Evolutionary conservation across 1,140 invertebrate genomes (phyloP).

Genomic region (Diachasmimorpha longicaudata): DNA sequence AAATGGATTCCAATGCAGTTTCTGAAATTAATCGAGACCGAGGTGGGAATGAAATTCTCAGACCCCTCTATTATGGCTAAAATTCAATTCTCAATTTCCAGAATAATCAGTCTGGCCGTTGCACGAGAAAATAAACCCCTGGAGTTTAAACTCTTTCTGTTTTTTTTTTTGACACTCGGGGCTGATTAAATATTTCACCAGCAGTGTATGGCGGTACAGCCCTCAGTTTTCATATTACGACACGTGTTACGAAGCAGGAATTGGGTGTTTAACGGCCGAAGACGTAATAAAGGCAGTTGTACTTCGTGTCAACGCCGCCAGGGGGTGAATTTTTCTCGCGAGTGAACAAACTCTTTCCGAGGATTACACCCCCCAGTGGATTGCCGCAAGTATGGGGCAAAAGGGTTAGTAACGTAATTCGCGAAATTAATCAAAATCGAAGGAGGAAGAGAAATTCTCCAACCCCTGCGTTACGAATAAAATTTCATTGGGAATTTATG

Average conservation of each 20-base stretch:
- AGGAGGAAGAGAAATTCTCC: not conserved
- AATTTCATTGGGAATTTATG: not conserved
- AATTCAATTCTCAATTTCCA: not conserved
- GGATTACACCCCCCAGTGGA: too few relatives aligned
- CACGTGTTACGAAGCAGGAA: constrained; percentile 10
- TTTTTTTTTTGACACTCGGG: not conserved
- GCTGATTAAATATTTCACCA: not conserved
- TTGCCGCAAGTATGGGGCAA: not conserved
- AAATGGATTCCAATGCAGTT: constrained; percentile 18
- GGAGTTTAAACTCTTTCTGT: too few relatives aligned
- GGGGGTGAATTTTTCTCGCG: too few relatives aligned
- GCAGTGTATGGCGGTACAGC: not conserved
- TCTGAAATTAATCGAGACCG: constrained; percentile 26
- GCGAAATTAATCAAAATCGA: constrained; percentile 26
- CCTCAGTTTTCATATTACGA: not conserved
- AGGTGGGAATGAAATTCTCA: constrained; percentile 14
- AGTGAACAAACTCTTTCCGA: too few relatives aligned
- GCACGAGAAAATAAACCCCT: not conserved
- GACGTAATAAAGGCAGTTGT: constrained; percentile 16
- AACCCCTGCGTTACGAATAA: not conserved
- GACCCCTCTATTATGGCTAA: not conserved
- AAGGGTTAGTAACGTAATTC: constrained; percentile 4
- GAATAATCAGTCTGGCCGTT: not conserved
- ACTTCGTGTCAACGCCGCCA: not conserved
- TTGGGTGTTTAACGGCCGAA: not conserved